Evolutionary conservation across 2,113 vertebrate species (phyloP).

Genomic region (Ahaetulla prasina): DNA sequence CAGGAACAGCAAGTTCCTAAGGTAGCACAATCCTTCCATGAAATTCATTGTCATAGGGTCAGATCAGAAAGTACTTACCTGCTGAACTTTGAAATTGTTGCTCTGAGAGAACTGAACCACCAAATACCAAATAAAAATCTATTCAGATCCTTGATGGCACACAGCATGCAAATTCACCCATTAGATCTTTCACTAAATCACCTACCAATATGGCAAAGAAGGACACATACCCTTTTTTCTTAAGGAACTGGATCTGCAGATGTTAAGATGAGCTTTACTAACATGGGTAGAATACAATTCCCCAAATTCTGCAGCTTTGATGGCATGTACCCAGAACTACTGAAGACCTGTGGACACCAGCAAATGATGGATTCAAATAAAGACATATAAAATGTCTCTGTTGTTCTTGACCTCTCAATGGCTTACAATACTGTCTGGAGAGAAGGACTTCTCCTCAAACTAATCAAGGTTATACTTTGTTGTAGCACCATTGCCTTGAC

Average conservation of each 20-base stretch:
- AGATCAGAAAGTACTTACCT: neutral
- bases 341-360: neutral
- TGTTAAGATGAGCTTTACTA: neutral
- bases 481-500: neutral
- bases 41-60: neutral
- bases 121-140: neutral
- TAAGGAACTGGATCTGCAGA: neutral
- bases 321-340: neutral
- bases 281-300: rapidly evolving
- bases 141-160: neutral
- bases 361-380: neutral
- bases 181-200: neutral
- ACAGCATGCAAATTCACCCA: rapidly evolving
- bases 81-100: neutral
- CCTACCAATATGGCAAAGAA: neutral
- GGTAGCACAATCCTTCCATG: rapidly evolving
- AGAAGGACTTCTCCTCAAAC: neutral
- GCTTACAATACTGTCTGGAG: neutral
- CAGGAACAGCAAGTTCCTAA: neutral
- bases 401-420: neutral
- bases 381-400: neutral
- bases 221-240: neutral
- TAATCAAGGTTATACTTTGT: neutral
- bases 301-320: neutral
- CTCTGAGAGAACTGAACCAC: neutral